These are phyloP conservation scores for Meandrusa payeni DNA, from an alignment of 2,888 invertebrate species.

Conservation along the genomic window DNA sequence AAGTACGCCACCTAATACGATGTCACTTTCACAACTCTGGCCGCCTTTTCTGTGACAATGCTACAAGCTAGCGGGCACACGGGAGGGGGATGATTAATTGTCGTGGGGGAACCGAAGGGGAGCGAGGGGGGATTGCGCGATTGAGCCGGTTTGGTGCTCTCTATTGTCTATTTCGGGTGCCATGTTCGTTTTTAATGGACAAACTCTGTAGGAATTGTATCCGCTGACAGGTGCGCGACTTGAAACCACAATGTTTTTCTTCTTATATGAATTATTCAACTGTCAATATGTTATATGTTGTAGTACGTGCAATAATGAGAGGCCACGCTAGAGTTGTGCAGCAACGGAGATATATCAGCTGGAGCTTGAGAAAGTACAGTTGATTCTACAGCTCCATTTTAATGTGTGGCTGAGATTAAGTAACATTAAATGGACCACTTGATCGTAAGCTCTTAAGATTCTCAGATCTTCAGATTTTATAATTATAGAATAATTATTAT, in stretches of 20 bases:
- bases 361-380: no score
- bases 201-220: constrained; percentile 23
- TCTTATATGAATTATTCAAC: constrained; percentile 17
- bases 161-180: constrained; percentile 24
- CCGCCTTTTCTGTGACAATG: constrained; percentile 37
- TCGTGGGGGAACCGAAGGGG: constrained; percentile 30
- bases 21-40: constrained; percentile 14
- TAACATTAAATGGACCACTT: no score
- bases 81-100: constrained; percentile 58
- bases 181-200: constrained; percentile 25
- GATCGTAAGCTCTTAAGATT: no score
- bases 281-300: constrained; percentile 9
- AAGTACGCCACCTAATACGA: constrained; percentile 1
- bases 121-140: constrained; percentile 23
- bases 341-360: no score
- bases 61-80: constrained; percentile 27
- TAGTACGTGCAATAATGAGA: not conserved
- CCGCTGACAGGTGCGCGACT: constrained; percentile 16
- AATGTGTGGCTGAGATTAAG: no score
- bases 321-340: no score
- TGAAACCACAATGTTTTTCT: constrained; percentile 3
- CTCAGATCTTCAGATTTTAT: no score
- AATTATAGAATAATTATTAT: no score
- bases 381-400: no score
- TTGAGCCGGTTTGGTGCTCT: constrained; percentile 16